phyloP scores from a whole-genome alignment of 2,113 vertebrate genomes.

The Amia ocellicauda region DNA sequence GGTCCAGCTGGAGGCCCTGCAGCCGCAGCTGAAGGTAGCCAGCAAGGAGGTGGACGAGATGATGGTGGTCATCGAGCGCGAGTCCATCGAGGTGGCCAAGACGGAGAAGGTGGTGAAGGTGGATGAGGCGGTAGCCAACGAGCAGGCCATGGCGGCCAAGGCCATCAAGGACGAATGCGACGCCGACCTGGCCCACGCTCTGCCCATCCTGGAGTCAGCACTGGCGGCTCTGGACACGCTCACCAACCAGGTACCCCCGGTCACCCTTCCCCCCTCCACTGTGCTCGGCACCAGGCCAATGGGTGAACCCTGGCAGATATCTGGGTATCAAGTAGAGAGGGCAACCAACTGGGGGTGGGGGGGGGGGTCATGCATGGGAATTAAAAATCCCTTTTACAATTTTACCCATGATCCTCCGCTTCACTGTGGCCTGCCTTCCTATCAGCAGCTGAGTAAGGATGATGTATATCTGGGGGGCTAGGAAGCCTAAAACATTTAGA shows the following conservation, averaged over 20 bases:
- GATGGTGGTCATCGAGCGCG: conserved; percentile 77
- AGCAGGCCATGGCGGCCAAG: conserved; percentile 83
- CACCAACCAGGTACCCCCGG: conserved; percentile 68
- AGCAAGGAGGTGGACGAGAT: conserved; percentile 80
- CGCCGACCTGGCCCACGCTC: conserved; percentile 75
- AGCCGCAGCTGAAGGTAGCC: conserved; percentile 78
- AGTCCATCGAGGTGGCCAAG: conserved; percentile 83
- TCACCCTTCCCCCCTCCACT: no score
- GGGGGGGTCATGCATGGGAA: no score
- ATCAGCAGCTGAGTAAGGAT: no score
- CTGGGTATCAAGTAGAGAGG: no score
- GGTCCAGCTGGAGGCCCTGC: conserved; percentile 76
- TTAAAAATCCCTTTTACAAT: no score
- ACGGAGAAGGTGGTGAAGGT: conserved; percentile 80
- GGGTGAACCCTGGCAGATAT: no score
- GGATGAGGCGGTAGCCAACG: conserved; percentile 78
- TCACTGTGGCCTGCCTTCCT: no score
- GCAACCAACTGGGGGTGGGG: no score
- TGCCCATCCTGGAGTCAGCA: conserved; percentile 79
- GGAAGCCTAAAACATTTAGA: no score
- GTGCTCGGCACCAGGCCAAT: no score
- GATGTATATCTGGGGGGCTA: no score
- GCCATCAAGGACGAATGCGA: conserved; percentile 91
- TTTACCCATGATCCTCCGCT: no score
- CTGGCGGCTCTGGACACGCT: conserved; percentile 79